Evolutionary conservation across 2,888 invertebrate genomes (phyloP), one percentile per base, ranked within the genome.

Genomic region (Acrobasis repandana): DNA sequence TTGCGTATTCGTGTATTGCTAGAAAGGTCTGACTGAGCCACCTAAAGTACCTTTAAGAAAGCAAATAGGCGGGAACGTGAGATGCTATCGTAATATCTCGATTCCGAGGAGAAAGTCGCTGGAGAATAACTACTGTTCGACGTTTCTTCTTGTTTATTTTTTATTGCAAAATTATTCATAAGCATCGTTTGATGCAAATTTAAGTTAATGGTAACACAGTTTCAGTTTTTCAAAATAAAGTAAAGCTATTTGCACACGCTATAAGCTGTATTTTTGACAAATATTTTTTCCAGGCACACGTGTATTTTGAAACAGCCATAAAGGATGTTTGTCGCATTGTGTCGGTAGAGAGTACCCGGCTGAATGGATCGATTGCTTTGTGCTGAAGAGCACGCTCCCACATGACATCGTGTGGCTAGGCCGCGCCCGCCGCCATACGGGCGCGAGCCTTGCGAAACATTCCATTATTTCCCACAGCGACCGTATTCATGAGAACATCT

Each of bases 291-390:
- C 15, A 43, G 10, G 20, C 58, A 34, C 5, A 58, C 66, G 60
- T 67, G 60, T 67, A 67, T 66, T 70, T 69, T 64, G 71, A 65
- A 73, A 76, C 68, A 59, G 65, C 71, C 65, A 79, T 75, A 87
- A 87, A 85, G 77, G 77, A 80, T 79, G 77, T 82, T 86, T 88
- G 85, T 87, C 67, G 73, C 77, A 77, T 86, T 86, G 82, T 87
- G 67, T 60, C 54, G 9, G 57, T 61, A 60, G 71, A 71, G 69
- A 70, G 72, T 70, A 70, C 64, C 61, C 58, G 67, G 65, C 69
- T 77, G 78, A 82, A 80, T 82, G 76, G 70, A 76, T 75, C 77
- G 77, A 85, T 86, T 83, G 85, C 60, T 60, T 63, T 61, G 62
- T 65, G 56, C 51, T 38, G 58, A 50, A 43, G 58, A 62, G 65